A percentile compares a stretch with the other conserved stretches of the same genome.
Evolutionary conservation across 2,888 invertebrate genomes (phyloP).

Genomic region (Eilema griseolum): DNA sequence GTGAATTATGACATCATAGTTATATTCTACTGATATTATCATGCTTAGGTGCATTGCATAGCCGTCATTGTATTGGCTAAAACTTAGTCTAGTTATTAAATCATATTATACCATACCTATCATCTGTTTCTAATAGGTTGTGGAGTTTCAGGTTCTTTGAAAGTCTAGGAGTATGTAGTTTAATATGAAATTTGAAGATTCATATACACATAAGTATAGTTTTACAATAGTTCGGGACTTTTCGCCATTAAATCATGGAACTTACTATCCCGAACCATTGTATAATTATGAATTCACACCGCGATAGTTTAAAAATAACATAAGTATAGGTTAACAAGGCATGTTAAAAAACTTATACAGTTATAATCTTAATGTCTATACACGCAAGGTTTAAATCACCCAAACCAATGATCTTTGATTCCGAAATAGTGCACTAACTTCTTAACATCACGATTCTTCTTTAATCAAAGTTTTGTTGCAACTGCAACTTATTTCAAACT

Average conservation of each 20-base stretch:
- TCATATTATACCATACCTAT: neutral
- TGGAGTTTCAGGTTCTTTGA: neutral
- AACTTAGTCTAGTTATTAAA: slow-evolving; percentile 5
- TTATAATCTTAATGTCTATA: no score
- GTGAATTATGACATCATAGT: slow-evolving; percentile 3
- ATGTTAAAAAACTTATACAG: no score
- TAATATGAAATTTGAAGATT: neutral
- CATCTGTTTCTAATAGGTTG: neutral
- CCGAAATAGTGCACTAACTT: neutral
- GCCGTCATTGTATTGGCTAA: neutral
- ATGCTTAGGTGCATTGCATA: slow-evolving; percentile 1
- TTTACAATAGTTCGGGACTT: no score
- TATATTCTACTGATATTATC: neutral
- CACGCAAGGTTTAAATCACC: neutral
- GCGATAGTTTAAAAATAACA: no score
- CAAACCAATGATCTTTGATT: neutral
- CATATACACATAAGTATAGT: no score
- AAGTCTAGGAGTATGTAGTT: neutral
- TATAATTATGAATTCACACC: no score
- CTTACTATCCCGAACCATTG: no score
- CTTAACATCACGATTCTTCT: no score
- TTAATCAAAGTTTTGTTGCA: no score
- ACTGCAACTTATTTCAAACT: no score
- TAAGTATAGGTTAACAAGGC: no score
- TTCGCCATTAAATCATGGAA: no score